These are phyloP conservation scores for Cosmorhoe ocellata DNA, from an alignment of 2,888 invertebrate genomes.

Conservation along the genomic window DNA sequence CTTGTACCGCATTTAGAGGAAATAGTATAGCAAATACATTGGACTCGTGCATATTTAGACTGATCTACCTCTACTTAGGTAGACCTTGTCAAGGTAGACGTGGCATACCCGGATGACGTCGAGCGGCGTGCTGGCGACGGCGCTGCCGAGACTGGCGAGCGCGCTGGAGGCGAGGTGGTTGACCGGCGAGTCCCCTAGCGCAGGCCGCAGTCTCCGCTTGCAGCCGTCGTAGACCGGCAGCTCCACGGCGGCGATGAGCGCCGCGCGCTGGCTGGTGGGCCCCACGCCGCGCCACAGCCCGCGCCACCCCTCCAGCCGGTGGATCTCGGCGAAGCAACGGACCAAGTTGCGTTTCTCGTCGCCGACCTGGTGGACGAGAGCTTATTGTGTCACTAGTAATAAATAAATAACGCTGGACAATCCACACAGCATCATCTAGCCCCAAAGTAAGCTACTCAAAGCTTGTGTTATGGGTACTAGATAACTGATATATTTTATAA, in stretches of 20 bases:
- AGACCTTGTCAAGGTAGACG: too few relatives aligned
- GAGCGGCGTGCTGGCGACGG: constrained; percentile 96
- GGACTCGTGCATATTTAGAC: too few relatives aligned
- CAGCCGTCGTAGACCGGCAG: constrained; percentile 96
- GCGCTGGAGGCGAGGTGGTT: constrained; percentile 96
- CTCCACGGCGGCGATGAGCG: constrained; percentile 96
- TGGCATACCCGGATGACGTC: constrained; percentile 92
- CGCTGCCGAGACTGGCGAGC: constrained; percentile 95
- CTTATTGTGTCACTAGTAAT: too few relatives aligned
- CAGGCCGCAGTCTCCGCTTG: constrained; percentile 87
- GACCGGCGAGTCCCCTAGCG: constrained; percentile 89
- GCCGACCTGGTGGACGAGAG: constrained; percentile 63
- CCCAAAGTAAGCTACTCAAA: too few relatives aligned
- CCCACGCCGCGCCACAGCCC: constrained; percentile 97
- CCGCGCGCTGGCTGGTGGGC: constrained; percentile 96
- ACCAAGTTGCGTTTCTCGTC: constrained; percentile 84
- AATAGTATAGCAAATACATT: too few relatives aligned
- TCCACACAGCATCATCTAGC: too few relatives aligned
- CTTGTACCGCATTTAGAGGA: too few relatives aligned
- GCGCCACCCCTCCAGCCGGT: constrained; percentile 90
- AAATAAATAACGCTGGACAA: too few relatives aligned
- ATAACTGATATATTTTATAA: too few relatives aligned
- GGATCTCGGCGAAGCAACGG: constrained; percentile 92
- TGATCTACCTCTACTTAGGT: too few relatives aligned
- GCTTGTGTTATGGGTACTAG: too few relatives aligned